Evolutionary conservation across 1,140 invertebrate genomes (phyloP).

Genomic region (Spodoptera litura): DNA sequence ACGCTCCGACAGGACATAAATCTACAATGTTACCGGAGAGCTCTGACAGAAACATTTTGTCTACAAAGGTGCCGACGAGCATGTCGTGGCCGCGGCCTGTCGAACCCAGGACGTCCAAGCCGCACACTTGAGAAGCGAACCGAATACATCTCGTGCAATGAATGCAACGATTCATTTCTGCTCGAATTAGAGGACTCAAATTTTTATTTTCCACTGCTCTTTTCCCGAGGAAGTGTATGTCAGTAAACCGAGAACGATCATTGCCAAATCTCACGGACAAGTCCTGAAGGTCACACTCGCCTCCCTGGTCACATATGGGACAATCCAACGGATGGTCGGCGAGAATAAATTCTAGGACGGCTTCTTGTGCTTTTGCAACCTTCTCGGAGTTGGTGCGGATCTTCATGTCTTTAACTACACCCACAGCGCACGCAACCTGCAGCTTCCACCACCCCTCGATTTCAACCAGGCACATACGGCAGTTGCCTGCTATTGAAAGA

Average conservation of each 20-base stretch:
- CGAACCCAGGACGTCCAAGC: slow-evolving; percentile 92
- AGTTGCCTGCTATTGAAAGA: slow-evolving; percentile 92
- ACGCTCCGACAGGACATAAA: slow-evolving; percentile 98
- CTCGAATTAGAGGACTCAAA: slow-evolving; percentile 92
- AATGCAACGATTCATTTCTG: slow-evolving; percentile 94
- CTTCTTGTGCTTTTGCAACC: slow-evolving; percentile 93
- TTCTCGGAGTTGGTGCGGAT: slow-evolving; percentile 90
- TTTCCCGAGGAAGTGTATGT: slow-evolving; percentile 97
- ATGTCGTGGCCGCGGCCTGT: slow-evolving; percentile 89
- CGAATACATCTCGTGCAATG: slow-evolving; percentile 93
- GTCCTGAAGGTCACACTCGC: slow-evolving; percentile 99
- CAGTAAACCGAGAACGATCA: slow-evolving; percentile 97
- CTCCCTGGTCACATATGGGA: slow-evolving; percentile 99
- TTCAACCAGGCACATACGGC: slow-evolving; percentile 93
- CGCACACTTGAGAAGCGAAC: slow-evolving; percentile 91
- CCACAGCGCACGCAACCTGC: slow-evolving; percentile 93
- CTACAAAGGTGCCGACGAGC: slow-evolving; percentile 98
- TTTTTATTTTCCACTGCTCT: slow-evolving; percentile 93
- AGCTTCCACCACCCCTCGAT: slow-evolving; percentile 91
- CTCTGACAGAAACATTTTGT: slow-evolving; percentile 99
- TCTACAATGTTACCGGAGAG: slow-evolving; percentile 99
- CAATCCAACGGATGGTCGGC: slow-evolving; percentile 99
- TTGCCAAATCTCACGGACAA: slow-evolving; percentile 99
- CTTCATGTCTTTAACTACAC: slow-evolving; percentile 91
- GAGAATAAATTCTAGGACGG: slow-evolving; percentile 99